Percentiles rank a stretch among this genome's conserved stretches.
Conservation (phyloP, 23 tunicate species). For the Styela plicata region DNA sequence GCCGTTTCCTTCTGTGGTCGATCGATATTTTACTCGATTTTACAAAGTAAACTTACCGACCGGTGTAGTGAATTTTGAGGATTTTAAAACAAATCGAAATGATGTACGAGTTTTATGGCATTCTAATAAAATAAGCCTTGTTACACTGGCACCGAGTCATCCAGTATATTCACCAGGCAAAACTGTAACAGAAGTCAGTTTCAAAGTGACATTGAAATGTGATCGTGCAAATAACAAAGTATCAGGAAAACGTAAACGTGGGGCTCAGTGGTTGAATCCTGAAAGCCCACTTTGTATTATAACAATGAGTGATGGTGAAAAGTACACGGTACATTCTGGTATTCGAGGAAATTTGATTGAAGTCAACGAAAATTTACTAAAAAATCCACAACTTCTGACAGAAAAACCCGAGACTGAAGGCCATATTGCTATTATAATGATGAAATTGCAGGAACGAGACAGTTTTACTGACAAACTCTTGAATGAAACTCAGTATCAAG, state of each 20-base stretch:
- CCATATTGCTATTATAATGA: slow-evolving; percentile 82
- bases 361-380: slow-evolving; percentile 45
- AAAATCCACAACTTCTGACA: slow-evolving; percentile 41
- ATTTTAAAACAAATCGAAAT: slow-evolving; percentile 32
- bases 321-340: slow-evolving; percentile 46
- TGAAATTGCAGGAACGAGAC: slow-evolving; percentile 47
- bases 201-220: slow-evolving; percentile 63
- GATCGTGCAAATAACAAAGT: slow-evolving; percentile 58
- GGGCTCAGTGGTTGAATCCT: slow-evolving; percentile 88
- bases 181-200: slow-evolving; percentile 14
- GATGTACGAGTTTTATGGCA: slow-evolving; percentile 69
- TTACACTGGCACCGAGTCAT: slow-evolving; percentile 80
- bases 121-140: slow-evolving; percentile 69
- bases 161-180: slow-evolving; percentile 31
- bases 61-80: not conserved
- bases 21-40: slow-evolving; percentile 55
- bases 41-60: slow-evolving; percentile 77
- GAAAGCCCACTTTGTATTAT: slow-evolving; percentile 60
- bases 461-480: slow-evolving; percentile 38
- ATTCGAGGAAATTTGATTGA: slow-evolving; percentile 78
- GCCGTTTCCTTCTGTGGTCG: slow-evolving; percentile 50
- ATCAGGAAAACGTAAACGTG: slow-evolving; percentile 87
- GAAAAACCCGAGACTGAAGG: slow-evolving; percentile 47
- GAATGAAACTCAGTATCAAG: slow-evolving; percentile 36
- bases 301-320: slow-evolving; percentile 48